phyloP scores from a whole-genome alignment of 2,888 invertebrate species.

The Sphaerophoria taeniata region DNA sequence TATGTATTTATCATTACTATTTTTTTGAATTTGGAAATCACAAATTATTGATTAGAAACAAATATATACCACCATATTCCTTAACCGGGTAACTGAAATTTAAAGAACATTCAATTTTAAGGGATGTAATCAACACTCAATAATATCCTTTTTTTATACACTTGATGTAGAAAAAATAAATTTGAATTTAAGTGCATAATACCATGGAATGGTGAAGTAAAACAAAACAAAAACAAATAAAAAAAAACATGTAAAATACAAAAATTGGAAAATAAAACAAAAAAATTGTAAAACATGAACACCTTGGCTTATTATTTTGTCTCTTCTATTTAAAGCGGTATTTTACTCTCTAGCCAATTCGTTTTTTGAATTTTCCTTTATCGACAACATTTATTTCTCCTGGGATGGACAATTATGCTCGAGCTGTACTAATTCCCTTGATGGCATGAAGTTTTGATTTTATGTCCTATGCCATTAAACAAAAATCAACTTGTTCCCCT shows the following conservation, averaged over 20 bases:
- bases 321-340: background rate
- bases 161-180: constrained; percentile 68
- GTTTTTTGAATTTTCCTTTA: too few relatives aligned
- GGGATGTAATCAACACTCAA: constrained; percentile 54
- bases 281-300: constrained; percentile 71
- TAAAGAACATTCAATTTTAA: constrained; percentile 42
- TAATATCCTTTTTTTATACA: constrained; percentile 67
- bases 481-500: too few relatives aligned
- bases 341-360: background rate
- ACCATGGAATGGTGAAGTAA: constrained; percentile 70
- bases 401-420: too few relatives aligned
- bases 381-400: too few relatives aligned
- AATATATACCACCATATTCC: constrained; percentile 45
- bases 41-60: constrained; percentile 54
- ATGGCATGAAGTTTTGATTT: too few relatives aligned
- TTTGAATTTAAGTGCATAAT: constrained; percentile 71
- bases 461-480: too few relatives aligned
- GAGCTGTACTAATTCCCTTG: too few relatives aligned
- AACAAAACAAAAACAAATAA: constrained; percentile 33
- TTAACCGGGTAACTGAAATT: constrained; percentile 50
- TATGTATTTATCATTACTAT: constrained; percentile 28
- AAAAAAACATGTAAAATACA: constrained; percentile 70
- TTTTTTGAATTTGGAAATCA: constrained; percentile 56
- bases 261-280: constrained; percentile 74
- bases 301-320: constrained; percentile 1